Percentiles rank a stretch among this genome's conserved stretches.
These are phyloP conservation scores for Halcyon malimbica DNA, from an alignment of 2,113 vertebrate genomes.

Conservation along the genomic window DNA sequence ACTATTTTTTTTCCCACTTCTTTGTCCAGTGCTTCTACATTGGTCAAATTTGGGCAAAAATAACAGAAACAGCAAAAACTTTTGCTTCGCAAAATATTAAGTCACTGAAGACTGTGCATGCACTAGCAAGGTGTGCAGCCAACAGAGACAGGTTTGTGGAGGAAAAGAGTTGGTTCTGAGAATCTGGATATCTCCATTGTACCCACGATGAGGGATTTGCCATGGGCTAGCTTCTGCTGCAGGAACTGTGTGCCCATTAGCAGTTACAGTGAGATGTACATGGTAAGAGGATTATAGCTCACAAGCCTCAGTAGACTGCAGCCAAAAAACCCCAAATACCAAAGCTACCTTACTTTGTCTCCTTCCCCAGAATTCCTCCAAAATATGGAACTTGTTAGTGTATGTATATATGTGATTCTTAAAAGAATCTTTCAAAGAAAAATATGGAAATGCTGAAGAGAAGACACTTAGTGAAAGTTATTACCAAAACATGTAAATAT, in stretches of 20 bases:
- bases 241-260: not conserved
- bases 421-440: not conserved
- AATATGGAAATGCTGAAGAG: not conserved
- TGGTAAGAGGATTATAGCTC: not conserved
- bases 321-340: not conserved
- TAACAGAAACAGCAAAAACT: not conserved
- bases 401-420: not conserved
- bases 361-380: not conserved
- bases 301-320: not conserved
- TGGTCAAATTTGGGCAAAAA: not conserved
- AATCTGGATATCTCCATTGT: not conserved
- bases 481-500: not conserved
- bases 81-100: not conserved
- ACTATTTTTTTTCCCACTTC: rapidly evolving
- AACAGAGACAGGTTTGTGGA: not conserved
- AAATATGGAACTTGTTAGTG: not conserved
- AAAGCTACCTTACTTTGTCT: not conserved
- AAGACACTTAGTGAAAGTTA: not conserved
- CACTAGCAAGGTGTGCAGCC: not conserved
- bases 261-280: not conserved
- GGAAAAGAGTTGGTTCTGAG: not conserved
- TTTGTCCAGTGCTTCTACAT: not conserved
- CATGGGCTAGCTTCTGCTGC: not conserved
- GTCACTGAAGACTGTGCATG: not conserved
- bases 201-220: not conserved